Conservation (phyloP, 2,797 vertebrate genomes). For the Pteronotus mesoamericanus region DNA sequence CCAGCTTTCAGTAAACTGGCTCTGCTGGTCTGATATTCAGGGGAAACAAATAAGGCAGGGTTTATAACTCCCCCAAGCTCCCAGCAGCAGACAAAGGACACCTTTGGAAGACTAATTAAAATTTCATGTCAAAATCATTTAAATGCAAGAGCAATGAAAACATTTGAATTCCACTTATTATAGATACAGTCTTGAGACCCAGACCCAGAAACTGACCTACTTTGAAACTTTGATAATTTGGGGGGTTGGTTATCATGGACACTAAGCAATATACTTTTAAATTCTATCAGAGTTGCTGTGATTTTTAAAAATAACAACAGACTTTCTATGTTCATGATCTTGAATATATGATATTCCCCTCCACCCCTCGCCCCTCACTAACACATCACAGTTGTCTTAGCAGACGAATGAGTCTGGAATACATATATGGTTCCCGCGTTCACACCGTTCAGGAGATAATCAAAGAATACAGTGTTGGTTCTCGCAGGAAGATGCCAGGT, state of each 20-base stretch:
- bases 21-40: background rate
- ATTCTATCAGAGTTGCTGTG: conserved; percentile 23
- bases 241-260: background rate
- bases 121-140: conserved; percentile 45
- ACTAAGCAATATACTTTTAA: conserved; percentile 36
- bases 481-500: background rate
- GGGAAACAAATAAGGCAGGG: background rate
- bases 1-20: background rate
- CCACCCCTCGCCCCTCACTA: background rate
- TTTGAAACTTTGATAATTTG: conserved; percentile 21
- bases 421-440: background rate
- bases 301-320: background rate
- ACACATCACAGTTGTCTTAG: background rate
- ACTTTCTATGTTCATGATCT: background rate
- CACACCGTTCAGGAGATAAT: background rate
- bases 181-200: conserved; percentile 17
- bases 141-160: conserved; percentile 10
- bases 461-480: background rate
- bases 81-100: background rate
- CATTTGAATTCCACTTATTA: conserved; percentile 11
- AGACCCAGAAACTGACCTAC: conserved; percentile 22
- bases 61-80: background rate
- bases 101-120: conserved; percentile 62
- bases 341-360: background rate
- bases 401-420: background rate